phyloP scores from a whole-genome alignment of 2,888 invertebrate genomes.

The Chironomus riparius region DNA sequence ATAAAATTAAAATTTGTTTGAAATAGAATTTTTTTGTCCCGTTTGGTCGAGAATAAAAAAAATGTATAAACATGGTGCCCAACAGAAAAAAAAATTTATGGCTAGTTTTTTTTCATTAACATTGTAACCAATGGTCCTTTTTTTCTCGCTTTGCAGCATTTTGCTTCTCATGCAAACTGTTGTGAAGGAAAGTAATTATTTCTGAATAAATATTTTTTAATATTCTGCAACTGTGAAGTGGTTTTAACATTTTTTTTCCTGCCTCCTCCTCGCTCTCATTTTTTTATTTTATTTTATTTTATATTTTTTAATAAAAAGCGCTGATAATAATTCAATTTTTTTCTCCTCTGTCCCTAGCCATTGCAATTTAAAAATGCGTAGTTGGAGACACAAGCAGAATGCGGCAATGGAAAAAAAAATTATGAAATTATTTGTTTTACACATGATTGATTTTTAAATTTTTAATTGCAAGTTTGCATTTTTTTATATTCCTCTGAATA shows the following conservation, averaged over 20 bases:
- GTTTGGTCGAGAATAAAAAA: neutral
- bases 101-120: neutral
- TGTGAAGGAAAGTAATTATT: neutral
- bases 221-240: slow-evolving; percentile 3
- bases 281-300: too few relatives aligned
- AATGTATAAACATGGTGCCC: neutral
- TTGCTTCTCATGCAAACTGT: neutral
- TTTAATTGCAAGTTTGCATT: slow-evolving; percentile 27
- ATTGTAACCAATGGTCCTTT: neutral
- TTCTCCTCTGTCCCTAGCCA: neutral
- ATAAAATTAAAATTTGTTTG: neutral
- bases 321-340: slow-evolving; percentile 23
- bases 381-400: slow-evolving; percentile 13
- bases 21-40: neutral
- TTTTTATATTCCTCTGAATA: neutral
- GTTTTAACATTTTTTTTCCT: neutral
- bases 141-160: neutral
- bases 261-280: too few relatives aligned
- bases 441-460: slow-evolving; percentile 27
- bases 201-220: slow-evolving; percentile 7
- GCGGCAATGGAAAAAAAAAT: slow-evolving; percentile 2
- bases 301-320: neutral
- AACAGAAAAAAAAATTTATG: neutral
- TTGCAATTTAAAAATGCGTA: slow-evolving; percentile 9
- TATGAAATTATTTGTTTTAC: slow-evolving; percentile 27